phyloP scores from a whole-genome alignment of 2,797 vertebrate species.

The Fratercula arctica region DNA sequence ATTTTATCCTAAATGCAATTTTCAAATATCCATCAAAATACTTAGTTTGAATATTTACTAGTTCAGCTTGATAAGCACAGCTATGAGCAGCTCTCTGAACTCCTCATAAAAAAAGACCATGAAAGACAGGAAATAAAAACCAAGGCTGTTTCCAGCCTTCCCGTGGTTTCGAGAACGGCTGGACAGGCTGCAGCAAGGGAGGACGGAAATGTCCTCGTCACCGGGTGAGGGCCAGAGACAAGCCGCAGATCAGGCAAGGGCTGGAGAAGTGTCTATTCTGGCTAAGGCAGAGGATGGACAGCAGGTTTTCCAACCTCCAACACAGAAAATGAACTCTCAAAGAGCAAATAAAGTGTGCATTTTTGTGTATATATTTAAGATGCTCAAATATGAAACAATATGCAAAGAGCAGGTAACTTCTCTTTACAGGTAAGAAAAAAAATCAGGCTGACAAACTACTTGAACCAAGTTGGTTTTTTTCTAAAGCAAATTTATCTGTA shows the following conservation, averaged over 20 bases:
- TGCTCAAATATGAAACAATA: background rate
- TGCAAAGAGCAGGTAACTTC: background rate
- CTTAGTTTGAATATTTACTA: background rate
- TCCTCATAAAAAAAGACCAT: background rate
- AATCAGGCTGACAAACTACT: background rate
- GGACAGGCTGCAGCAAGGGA: background rate
- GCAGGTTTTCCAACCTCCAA: background rate
- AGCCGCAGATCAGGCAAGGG: background rate
- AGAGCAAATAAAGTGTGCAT: background rate
- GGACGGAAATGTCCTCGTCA: background rate
- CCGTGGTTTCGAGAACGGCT: background rate
- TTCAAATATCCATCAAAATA: background rate
- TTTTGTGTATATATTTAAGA: background rate
- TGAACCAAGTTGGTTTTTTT: background rate
- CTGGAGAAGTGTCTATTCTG: background rate
- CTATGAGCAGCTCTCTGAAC: background rate
- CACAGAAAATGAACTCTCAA: background rate
- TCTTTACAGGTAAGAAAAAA: background rate
- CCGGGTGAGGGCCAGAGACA: background rate
- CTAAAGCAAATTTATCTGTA: background rate
- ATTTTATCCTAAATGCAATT: background rate
- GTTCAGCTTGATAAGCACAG: background rate
- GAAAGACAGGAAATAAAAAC: constrained; percentile 5
- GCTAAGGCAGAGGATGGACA: background rate
- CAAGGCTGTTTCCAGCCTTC: background rate